Base-by-base conservation (phyloP, 2,113 vertebrate genomes). In the Phrynosoma blainvillii region DNA sequence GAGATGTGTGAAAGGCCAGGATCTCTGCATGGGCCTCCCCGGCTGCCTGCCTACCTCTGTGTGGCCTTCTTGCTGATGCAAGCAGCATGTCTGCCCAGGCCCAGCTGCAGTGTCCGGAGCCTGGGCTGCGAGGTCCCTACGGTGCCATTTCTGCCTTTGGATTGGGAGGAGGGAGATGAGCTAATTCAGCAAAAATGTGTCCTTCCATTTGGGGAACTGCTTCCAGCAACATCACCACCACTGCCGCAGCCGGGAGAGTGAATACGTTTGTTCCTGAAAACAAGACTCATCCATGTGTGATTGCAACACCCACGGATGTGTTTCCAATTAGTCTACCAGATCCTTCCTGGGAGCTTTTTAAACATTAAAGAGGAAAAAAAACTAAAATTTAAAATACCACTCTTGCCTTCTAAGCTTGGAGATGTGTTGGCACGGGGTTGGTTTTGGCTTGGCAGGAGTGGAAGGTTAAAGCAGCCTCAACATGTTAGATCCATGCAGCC, bases 231-330 rank as follows among this genome's bases (percentile, higher is more conserved):
- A 30, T 7, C 27, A 30, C 68, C 68, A 30, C 56, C 79, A 65
- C 32, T n/a, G 79, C 56, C 3, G 0, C 47, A 47, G 47, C 59
- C 59, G 13, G 3, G 59, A 91, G 42, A 91, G 86, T 91, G 93
- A 91, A 94, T 95, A 95, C 94, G 94, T 95, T 96, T 93, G 90
- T 95, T 94, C 91, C 94, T 95, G 94, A 82, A 92, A 71, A 65
- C 92, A 92, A 71, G 94, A 95, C 92, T n/a, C 91, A 30, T 93
- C 94, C 40, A 27, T 90, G 88, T 91, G 89, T 78, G 92, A 94
- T 96, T 96, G 95, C 95, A 92, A 96, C 95, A 96, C 93, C 89
- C 91, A 62, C 0, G 92, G 89, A 92, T 95, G 94, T 94, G 95
- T 95, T 96, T 95, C 94, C 93, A 96, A 96, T 96, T 96, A 95